Conservation (phyloP, 2,888 invertebrate genomes). For the Blastobasis lacticolella region DNA sequence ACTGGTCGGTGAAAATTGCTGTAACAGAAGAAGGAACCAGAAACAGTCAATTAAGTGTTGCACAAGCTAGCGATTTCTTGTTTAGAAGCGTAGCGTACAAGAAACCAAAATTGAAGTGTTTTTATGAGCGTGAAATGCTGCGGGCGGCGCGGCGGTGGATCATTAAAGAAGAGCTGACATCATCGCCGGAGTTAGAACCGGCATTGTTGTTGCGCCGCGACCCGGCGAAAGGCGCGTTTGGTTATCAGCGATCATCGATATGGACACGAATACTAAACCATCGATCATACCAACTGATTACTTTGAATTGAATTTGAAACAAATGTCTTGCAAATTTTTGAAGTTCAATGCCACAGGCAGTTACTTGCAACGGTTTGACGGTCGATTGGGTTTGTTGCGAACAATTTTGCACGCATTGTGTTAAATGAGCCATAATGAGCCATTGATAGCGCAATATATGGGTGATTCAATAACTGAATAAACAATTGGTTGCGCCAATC, state of each 20-base stretch:
- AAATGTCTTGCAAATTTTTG: constrained; percentile 23
- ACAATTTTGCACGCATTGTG: constrained; percentile 48
- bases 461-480: constrained; percentile 20
- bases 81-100: not conserved
- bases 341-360: constrained; percentile 61
- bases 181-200: constrained; percentile 57
- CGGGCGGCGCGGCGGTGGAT: constrained; percentile 37
- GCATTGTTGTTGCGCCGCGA: constrained; percentile 54
- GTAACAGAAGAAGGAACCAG: constrained; percentile 23
- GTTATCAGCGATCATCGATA: constrained; percentile 35
- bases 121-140: constrained; percentile 48
- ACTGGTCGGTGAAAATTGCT: constrained; percentile 21
- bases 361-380: constrained; percentile 44
- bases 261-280: constrained; percentile 50
- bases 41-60: constrained; percentile 23
- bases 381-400: constrained; percentile 50
- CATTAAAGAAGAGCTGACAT: constrained; percentile 67
- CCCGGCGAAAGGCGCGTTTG: constrained; percentile 50
- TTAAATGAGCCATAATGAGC: constrained; percentile 53
- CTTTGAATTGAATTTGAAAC: constrained; percentile 13
- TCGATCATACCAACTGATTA: not conserved
- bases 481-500: constrained; percentile 12
- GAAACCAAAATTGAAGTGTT: constrained; percentile 28
- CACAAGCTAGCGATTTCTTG: constrained; percentile 20
- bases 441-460: constrained; percentile 30